phyloP scores from a whole-genome alignment of 2,888 invertebrate genomes.

The Spialia ferax region DNA sequence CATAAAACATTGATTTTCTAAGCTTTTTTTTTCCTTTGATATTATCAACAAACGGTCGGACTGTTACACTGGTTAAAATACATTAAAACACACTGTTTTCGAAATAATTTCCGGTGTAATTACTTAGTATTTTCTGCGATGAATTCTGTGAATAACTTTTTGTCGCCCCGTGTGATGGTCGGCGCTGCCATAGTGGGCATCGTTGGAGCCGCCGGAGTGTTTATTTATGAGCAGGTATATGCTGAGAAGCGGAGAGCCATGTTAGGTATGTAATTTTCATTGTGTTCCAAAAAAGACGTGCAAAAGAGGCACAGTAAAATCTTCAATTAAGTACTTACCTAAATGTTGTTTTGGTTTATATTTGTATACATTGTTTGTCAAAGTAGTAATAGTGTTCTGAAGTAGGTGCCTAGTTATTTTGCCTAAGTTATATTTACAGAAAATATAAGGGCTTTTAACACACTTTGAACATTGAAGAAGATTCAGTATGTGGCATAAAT shows the following conservation, averaged over 20 bases:
- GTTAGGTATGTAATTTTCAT: conserved; percentile 65
- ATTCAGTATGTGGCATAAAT: no score
- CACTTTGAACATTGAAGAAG: no score
- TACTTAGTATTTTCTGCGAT: background rate
- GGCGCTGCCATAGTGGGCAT: conserved; percentile 82
- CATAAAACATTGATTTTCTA: background rate
- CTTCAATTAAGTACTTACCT: no score
- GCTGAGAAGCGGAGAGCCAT: conserved; percentile 78
- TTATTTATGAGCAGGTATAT: conserved; percentile 80
- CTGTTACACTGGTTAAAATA: background rate
- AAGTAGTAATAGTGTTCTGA: no score
- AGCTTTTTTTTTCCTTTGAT: background rate
- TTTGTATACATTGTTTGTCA: no score
- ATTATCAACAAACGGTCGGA: background rate
- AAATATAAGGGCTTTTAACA: no score
- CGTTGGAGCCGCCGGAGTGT: conserved; percentile 81
- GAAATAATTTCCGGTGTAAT: no score
- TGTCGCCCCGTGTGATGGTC: conserved; percentile 71
- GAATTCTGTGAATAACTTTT: conserved; percentile 28
- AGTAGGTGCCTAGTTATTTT: no score
- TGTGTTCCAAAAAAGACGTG: background rate
- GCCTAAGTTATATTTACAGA: no score
- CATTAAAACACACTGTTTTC: background rate
- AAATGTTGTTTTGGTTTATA: no score
- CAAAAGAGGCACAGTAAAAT: no score